Evolutionary conservation across 2,113 vertebrate species (phyloP).

Genomic region (Pachypanchax playfairii): DNA sequence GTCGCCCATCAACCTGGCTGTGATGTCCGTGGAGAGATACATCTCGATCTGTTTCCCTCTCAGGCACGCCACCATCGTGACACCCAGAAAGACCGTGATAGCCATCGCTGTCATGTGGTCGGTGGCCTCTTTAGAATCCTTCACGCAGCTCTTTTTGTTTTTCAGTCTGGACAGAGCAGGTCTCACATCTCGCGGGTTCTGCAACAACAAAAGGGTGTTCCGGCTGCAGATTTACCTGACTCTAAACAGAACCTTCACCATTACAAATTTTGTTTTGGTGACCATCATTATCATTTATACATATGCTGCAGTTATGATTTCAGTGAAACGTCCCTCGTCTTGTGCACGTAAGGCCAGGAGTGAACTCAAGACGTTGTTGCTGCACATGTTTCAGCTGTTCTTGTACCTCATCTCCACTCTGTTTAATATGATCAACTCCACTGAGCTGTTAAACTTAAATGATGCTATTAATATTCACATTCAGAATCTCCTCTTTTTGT

Average conservation of each 20-base stretch:
- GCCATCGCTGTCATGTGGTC: slow-evolving; percentile 56
- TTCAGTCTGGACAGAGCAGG: not conserved
- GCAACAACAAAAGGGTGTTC: slow-evolving; percentile 10
- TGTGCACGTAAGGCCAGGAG: not conserved
- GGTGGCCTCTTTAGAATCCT: slow-evolving; percentile 35
- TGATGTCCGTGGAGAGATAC: slow-evolving; percentile 73
- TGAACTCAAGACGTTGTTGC: slow-evolving; percentile 45
- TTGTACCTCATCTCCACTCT: slow-evolving; percentile 52
- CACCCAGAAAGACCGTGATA: slow-evolving; percentile 1
- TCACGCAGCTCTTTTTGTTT: slow-evolving; percentile 42
- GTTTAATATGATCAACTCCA: slow-evolving; percentile 32
- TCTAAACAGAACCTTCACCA: slow-evolving; percentile 26
- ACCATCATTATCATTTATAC: slow-evolving; percentile 46
- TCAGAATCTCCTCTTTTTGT: slow-evolving; percentile 42
- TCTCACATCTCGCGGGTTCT: slow-evolving; percentile 3
- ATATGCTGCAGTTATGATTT: slow-evolving; percentile 40
- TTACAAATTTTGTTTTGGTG: slow-evolving; percentile 43
- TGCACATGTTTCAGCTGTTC: slow-evolving; percentile 58
- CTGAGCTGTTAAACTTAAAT: not conserved
- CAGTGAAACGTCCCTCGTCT: slow-evolving; percentile 36
- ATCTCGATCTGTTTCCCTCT: slow-evolving; percentile 72
- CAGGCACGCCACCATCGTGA: slow-evolving; percentile 50
- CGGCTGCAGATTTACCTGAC: slow-evolving; percentile 9
- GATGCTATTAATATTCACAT: not conserved
- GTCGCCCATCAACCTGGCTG: slow-evolving; percentile 59